These are phyloP conservation scores for Euglossa dilemma DNA, from an alignment of 1,140 invertebrate species.

Conservation along the genomic window DNA sequence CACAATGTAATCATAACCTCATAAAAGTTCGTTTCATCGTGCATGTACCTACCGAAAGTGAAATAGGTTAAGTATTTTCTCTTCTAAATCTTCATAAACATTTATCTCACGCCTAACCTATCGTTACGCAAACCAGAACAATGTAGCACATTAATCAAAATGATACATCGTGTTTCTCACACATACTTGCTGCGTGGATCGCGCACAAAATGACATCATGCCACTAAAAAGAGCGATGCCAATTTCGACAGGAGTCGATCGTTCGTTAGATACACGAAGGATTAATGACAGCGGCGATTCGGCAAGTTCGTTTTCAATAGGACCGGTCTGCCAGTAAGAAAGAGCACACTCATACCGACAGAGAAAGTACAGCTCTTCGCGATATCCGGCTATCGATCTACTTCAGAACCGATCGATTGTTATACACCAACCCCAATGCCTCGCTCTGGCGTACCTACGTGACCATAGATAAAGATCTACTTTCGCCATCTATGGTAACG, in stretches of 20 bases:
- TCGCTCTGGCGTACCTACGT: background rate
- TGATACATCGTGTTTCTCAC: background rate
- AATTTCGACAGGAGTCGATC: constrained; percentile 18
- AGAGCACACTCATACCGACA: background rate
- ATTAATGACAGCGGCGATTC: constrained; percentile 3
- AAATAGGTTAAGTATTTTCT: too few species aligned
- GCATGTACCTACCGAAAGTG: too few species aligned
- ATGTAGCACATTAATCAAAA: constrained; percentile 20
- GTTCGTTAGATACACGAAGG: background rate
- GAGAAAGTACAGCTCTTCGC: constrained; percentile 2
- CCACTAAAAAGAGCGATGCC: background rate
- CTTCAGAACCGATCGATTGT: background rate
- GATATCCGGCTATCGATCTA: constrained; percentile 12
- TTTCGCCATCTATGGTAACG: constrained; percentile 2
- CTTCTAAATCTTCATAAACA: background rate
- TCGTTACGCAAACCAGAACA: constrained; percentile 10
- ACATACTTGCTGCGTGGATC: background rate
- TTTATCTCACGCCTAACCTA: constrained; percentile 3
- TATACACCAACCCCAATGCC: background rate
- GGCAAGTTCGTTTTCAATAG: background rate
- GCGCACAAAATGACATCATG: background rate
- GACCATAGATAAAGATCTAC: constrained; percentile 8
- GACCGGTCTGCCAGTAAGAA: background rate
- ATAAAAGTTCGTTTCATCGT: too few species aligned
- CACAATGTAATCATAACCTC: too few species aligned